Base-by-base conservation (phyloP, 2,888 invertebrate genomes). In the Cacoxenus indagator region DNA sequence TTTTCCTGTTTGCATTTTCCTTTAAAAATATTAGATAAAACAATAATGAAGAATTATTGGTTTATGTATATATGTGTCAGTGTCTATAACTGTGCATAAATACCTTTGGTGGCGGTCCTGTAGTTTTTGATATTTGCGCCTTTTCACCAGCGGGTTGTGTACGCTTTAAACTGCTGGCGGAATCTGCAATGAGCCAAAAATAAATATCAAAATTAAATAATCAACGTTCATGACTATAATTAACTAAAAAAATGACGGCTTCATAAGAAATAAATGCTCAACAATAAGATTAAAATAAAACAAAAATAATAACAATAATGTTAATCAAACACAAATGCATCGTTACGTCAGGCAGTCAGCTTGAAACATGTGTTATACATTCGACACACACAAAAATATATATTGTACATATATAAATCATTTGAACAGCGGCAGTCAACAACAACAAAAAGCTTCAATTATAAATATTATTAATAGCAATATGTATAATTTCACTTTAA, bases 91-190 rank as follows among this genome's bases (percentile, higher is more conserved):
- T n/a, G n/a, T n/a, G 37, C 14, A 37, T 37, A 37, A 37, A 37
- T 78, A 85, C 85, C 78, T 85, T 85, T 22, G 84, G 68, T 22
- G 85, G 85, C 57, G 85, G 84, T 73, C 82, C 85, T 66, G 79
- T 68, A 5, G 82, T 67, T 74, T 85, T 85, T 65, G 82, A 72
- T 46, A 82, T 80, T 76, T 84, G 78, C 37, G 81, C 71, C 71
- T 85, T 81, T 68, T 84, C 84, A 48, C 74, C 71, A 59, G 77
- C 74, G 61, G 83, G 71, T 64, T 84, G 80, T 31, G 83, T 71
- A 65, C 84, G 82, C 66, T 84, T 85, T 76, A 85, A 78, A 78
- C 85, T 76, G 70, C 84, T 83, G 70, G 81, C 78, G n/a, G 83
- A 78, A 75, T 83, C 85, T 85, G 73, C n/a, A 81, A 78, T 17